Evolutionary conservation across 2,888 invertebrate genomes (phyloP).

Genomic region (Phania funesta): DNA sequence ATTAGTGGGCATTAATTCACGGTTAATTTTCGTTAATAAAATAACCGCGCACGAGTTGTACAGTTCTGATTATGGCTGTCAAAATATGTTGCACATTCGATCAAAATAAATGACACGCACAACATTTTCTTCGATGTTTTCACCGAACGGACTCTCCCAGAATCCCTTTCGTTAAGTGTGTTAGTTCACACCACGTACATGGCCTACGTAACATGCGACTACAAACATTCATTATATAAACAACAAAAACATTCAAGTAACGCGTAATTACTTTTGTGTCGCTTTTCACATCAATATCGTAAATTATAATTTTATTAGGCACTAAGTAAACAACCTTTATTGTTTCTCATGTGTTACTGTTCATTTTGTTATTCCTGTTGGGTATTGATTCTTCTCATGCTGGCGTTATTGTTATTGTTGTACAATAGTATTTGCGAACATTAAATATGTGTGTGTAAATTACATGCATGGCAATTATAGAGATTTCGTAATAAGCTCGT

Average conservation of each 20-base stretch:
- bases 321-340: constrained; percentile 24
- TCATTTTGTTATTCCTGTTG: neutral
- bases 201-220: neutral
- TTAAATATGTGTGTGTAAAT: neutral
- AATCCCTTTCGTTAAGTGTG: neutral
- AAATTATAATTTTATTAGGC: constrained; percentile 21
- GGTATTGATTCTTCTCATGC: neutral
- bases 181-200: neutral
- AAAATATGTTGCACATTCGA: too few relatives aligned
- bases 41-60: too few relatives aligned
- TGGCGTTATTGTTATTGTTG: neutral
- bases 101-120: too few relatives aligned
- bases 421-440: neutral
- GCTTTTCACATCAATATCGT: constrained; percentile 16
- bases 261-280: neutral
- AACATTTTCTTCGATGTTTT: too few relatives aligned
- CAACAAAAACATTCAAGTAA: neutral
- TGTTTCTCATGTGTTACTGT: neutral
- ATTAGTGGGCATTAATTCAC: too few relatives aligned
- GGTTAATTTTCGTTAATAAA: too few relatives aligned
- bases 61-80: too few relatives aligned
- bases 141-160: too few relatives aligned
- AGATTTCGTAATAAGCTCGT: too few relatives aligned
- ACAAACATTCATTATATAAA: neutral
- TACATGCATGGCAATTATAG: too few relatives aligned